Base-by-base conservation (phyloP, 1,140 invertebrate genomes). In the Zaprionus camerounensis region DNA sequence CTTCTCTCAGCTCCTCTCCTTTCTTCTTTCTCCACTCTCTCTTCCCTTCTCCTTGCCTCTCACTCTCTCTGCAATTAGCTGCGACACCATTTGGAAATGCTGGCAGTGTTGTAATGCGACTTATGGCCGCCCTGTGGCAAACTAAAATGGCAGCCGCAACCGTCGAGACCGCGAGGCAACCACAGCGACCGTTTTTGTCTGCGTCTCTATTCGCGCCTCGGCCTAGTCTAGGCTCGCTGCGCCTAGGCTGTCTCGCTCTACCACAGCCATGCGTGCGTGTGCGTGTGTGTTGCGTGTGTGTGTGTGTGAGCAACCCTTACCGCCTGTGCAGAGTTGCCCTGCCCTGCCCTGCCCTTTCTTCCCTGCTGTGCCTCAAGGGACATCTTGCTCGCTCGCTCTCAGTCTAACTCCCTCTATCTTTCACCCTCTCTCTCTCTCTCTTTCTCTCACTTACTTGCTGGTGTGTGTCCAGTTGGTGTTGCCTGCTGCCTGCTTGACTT, bases 241-340 rank as follows among this genome's bases (percentile, higher is more conserved):
- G 22, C 53, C 26, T 56, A 56, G 41, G 41, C 24, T 31, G 20
- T 24, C 46, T 51, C 20, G 22, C 34, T 38, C 28, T 20, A n/a
- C 6, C 49, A 38, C 62, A 24, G 34, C 26, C 53, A 55, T 57
- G 64, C 53, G 20, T 67, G 51, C 28, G 28, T 34, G 55, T 41
- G 20, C 24, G 28, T 41, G 26, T 31, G 36, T 61, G 49, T 26
- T 26, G 24, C 24, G 49, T 49, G 58, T 59, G 58, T 51, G 73
- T 68, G 58, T 71, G 66, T 65, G 72, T 44, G 62, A 70, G 31
- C 78, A 80, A 80, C 78, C 78, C 78, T 80, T 80, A 78, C 78
- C 76, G 36, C 67, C 58, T 58, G 55, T 46, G 41, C 59, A 71
- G 31, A 31, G 38, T 66, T 51, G 46, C 44, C 63, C 55, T 53